Evolutionary conservation across 2,113 vertebrate genomes (phyloP).

Genomic region (Cyphomyrus plagiostoma): DNA sequence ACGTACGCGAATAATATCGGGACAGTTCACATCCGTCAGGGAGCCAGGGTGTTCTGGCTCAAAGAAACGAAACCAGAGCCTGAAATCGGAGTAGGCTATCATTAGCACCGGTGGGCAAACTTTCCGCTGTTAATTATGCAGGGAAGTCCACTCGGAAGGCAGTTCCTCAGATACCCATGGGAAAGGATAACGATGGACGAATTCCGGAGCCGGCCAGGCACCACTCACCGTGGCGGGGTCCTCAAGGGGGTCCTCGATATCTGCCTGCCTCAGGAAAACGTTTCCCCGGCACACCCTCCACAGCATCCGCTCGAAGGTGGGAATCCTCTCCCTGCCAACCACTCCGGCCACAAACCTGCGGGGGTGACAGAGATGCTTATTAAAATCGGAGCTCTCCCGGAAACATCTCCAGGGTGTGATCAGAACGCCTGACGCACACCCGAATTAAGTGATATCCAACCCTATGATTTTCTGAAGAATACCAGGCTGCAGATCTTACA

Average conservation of each 20-base stretch:
- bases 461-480: not conserved
- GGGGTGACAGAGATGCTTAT: not conserved
- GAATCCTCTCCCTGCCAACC: slow-evolving; percentile 90
- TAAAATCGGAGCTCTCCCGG: not conserved
- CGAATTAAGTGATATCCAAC: not conserved
- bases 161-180: not conserved
- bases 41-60: not conserved
- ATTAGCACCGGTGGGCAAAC: not conserved
- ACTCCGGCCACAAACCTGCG: slow-evolving; percentile 91
- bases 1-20: not conserved
- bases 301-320: slow-evolving; percentile 94
- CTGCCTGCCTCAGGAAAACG: slow-evolving; percentile 90
- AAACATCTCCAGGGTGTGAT: not conserved
- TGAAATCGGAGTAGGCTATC: not conserved
- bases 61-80: not conserved
- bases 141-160: not conserved
- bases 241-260: slow-evolving; percentile 93
- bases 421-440: not conserved
- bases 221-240: slow-evolving; percentile 81
- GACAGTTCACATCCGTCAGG: not conserved
- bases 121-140: slow-evolving; percentile 11
- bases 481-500: not conserved
- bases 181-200: not conserved
- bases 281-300: slow-evolving; percentile 98
- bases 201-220: not conserved